Base-by-base conservation (phyloP, 64 coral and sea anemone species). In the Pocillopora verrucosa region DNA sequence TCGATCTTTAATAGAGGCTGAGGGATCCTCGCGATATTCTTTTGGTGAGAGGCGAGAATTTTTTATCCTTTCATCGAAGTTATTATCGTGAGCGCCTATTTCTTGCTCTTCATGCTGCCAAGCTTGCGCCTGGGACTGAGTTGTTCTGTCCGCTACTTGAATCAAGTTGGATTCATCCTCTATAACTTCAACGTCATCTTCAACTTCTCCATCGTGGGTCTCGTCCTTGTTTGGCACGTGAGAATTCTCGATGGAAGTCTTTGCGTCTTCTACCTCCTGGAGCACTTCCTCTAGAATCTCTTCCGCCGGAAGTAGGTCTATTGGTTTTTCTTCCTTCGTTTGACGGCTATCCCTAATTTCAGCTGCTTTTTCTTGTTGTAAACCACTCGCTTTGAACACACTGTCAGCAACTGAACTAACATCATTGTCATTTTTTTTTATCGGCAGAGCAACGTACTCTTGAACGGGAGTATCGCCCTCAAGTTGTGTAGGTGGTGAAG, bases 311-410 rank as follows among this genome's bases (percentile, higher is more conserved):
- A 58, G 20, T 20, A 79, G 17, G 45, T 87, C 90, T 51, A 80
- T 17, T 20, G 76, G 60, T 10, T 87, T 87, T 10, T 77, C 76
- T 16, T 59, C 61, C 59, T 59, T 68, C 12, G 83, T 80, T 19
- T 78, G 61, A 64, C 63, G 73, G 13, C n/a, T 60, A 4, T 92
- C 90, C 20, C 16, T 73, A 10, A 92, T 38, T 67, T 87, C 86
- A 9, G 79, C 90, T 36, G 82, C 90, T 67, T 86, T 76, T 60
- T 92, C 90, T 15, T 56, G 41, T 45, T 79, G 74, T 75, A 87
- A 72, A 0, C 90, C 90, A 25, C 74, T 92, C 9, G 90, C 90
- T 19, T 87, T 87, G 10, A 87, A 92, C 37, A 92, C 65, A 26
- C 80, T 73, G 9, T 60, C 83, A 34, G 19, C 83, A 3, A 22